A percentile compares a stretch with the other conserved stretches of the same genome.
Conservation (phyloP, 2,797 vertebrate genomes). For the Podarcis lilfordi region DNA sequence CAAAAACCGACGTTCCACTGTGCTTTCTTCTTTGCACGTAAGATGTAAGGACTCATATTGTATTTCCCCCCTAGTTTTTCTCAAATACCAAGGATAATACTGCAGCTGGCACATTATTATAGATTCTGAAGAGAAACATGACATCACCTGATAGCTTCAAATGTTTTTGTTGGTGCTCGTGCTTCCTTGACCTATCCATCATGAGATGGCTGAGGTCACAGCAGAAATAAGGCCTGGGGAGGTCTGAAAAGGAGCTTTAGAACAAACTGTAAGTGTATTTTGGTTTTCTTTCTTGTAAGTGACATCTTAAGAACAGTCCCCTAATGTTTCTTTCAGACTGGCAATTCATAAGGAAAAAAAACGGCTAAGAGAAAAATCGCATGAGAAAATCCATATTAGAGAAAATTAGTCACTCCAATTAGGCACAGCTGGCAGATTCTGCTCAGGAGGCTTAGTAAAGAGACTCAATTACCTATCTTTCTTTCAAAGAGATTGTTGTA, state of each 20-base stretch:
- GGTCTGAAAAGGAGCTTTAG: background rate
- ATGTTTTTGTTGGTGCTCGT: background rate
- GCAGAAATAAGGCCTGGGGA: background rate
- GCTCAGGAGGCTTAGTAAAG: constrained; percentile 14
- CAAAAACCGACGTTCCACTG: too few species aligned
- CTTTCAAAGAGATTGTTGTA: background rate
- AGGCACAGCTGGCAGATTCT: constrained; percentile 37
- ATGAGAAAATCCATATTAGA: constrained; percentile 24
- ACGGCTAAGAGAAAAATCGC: constrained; percentile 60
- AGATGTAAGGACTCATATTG: background rate
- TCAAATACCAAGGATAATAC: background rate
- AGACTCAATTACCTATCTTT: constrained; percentile 23
- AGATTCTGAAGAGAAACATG: background rate
- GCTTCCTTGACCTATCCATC: background rate
- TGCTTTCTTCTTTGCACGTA: background rate
- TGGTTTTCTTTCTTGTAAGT: constrained; percentile 25
- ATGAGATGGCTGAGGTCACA: background rate
- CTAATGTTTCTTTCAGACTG: constrained; percentile 35
- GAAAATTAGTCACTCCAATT: constrained; percentile 34
- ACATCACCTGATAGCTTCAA: background rate
- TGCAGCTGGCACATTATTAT: background rate
- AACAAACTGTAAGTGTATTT: constrained; percentile 3
- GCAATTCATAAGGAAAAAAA: constrained; percentile 53
- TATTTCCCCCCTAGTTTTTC: background rate
- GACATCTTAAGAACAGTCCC: constrained; percentile 38